A percentile compares a stretch with the other conserved stretches of the same genome.
These are phyloP conservation scores for Acrossocheilus fasciatus DNA, from an alignment of 2,797 vertebrate genomes.

Conservation along the genomic window DNA sequence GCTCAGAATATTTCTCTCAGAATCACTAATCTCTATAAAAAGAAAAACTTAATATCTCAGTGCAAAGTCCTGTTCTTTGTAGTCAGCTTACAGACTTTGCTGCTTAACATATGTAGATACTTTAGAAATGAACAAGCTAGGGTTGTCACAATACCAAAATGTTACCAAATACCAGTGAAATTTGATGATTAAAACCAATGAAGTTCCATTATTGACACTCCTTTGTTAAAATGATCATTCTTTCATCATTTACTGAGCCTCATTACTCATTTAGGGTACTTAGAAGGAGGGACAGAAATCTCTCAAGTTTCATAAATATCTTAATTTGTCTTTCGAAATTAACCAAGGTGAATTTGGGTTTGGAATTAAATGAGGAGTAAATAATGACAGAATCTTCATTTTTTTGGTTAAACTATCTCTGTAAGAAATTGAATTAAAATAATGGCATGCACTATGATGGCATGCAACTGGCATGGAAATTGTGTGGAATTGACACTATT, in stretches of 20 bases:
- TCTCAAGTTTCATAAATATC: neutral
- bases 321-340: neutral
- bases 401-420: neutral
- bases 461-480: neutral
- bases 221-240: neutral
- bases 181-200: neutral
- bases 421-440: neutral
- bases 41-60: neutral
- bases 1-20: neutral
- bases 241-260: neutral
- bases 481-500: neutral
- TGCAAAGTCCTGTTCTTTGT: conserved; percentile 10
- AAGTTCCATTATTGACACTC: neutral
- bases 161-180: neutral
- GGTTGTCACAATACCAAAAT: neutral
- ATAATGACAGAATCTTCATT: neutral
- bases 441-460: neutral
- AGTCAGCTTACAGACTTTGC: neutral
- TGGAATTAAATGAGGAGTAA: neutral
- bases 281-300: neutral
- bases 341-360: neutral
- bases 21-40: conserved; percentile 19
- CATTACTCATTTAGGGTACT: neutral
- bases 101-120: neutral
- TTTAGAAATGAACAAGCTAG: neutral